Evolutionary conservation across 2,797 vertebrate genomes (phyloP).

Genomic region (Pantherophis alleghaniensis): DNA sequence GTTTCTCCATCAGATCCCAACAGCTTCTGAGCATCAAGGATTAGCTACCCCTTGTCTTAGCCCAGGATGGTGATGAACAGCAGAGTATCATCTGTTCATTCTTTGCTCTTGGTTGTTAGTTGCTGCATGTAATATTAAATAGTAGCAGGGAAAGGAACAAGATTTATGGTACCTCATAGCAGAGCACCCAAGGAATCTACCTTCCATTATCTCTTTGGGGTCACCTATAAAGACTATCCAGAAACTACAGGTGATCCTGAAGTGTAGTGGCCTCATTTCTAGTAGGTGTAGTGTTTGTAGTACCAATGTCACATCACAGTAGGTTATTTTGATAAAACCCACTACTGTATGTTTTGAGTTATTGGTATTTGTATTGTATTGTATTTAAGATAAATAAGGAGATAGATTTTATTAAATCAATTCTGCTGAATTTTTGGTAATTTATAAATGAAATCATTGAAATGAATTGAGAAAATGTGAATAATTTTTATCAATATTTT

Average conservation of each 20-base stretch:
- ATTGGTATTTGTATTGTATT: background rate
- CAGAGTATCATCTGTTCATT: background rate
- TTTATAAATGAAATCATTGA: background rate
- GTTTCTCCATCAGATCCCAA: background rate
- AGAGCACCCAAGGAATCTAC: background rate
- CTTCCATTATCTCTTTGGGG: background rate
- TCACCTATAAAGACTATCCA: background rate
- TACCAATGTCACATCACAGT: background rate
- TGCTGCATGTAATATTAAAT: background rate
- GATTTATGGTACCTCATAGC: background rate
- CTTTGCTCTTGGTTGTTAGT: background rate
- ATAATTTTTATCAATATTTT: background rate
- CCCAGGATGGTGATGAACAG: background rate
- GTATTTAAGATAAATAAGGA: background rate
- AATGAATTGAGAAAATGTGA: conserved; percentile 9
- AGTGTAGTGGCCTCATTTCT: background rate
- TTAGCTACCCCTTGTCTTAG: background rate
- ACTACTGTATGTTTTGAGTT: background rate
- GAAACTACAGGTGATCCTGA: background rate
- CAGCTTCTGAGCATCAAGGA: background rate
- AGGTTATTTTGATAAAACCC: background rate
- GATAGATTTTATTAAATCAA: background rate
- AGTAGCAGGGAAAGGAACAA: background rate
- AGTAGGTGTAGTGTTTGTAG: background rate
- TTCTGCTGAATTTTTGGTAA: background rate